These are phyloP conservation scores for Cisticola juncidis DNA, from an alignment of 2,113 vertebrate genomes.

Conservation along the genomic window DNA sequence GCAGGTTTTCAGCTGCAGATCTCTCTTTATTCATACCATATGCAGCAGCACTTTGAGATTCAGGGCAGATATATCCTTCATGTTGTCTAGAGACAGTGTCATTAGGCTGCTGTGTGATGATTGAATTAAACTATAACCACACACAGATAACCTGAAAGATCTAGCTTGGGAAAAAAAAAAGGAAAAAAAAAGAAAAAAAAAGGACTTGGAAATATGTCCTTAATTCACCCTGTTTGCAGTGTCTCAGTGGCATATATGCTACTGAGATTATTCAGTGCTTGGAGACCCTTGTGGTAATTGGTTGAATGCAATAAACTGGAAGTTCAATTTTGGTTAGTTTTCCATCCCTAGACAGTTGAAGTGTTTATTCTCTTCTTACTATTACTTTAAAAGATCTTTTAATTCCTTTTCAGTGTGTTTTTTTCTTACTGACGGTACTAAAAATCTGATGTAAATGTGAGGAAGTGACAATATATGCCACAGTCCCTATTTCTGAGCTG, in stretches of 20 bases:
- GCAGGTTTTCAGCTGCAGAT: slow-evolving; percentile 81
- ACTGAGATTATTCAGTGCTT: neutral
- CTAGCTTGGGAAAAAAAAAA: neutral
- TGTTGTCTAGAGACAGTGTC: slow-evolving; percentile 75
- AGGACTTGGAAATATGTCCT: slow-evolving; percentile 57
- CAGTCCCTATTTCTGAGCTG: neutral
- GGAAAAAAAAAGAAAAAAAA: neutral
- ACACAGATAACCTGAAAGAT: slow-evolving; percentile 63
- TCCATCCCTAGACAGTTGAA: neutral
- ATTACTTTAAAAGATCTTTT: slow-evolving; percentile 3
- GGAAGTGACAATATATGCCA: neutral
- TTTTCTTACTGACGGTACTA: neutral
- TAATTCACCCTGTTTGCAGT: slow-evolving; percentile 41
- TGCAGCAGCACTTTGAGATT: slow-evolving; percentile 77
- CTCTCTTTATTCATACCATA: slow-evolving; percentile 82
- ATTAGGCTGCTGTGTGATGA: slow-evolving; percentile 74
- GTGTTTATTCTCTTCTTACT: neutral
- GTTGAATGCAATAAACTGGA: slow-evolving; percentile 6
- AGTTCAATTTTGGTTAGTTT: slow-evolving; percentile 31
- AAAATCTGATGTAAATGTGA: neutral
- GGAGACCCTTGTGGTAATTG: slow-evolving; percentile 31
- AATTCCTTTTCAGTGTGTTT: neutral
- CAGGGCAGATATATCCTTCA: slow-evolving; percentile 72
- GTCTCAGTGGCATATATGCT: neutral
- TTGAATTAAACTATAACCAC: slow-evolving; percentile 71